These are phyloP conservation scores for Drosophila paramelanica DNA, from an alignment of 2,888 invertebrate species.

Conservation along the genomic window DNA sequence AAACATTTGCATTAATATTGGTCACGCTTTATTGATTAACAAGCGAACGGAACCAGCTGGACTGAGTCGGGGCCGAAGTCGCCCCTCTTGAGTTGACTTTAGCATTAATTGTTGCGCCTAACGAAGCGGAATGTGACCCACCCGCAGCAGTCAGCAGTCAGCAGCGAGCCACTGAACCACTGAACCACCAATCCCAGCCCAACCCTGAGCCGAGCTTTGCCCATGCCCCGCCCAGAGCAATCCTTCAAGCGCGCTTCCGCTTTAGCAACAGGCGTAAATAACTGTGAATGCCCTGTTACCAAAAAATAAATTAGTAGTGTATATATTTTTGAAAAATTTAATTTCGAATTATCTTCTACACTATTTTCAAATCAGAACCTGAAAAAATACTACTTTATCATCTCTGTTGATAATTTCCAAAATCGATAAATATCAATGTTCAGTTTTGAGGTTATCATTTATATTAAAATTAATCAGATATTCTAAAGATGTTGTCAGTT, in stretches of 20 bases:
- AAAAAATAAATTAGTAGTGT: too few species aligned
- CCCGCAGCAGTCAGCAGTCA: constrained; percentile 24
- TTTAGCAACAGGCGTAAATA: constrained; percentile 28
- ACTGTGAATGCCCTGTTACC: too few species aligned
- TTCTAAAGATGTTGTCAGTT: too few species aligned
- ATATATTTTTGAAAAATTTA: too few species aligned
- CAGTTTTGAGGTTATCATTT: too few species aligned
- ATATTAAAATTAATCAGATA: too few species aligned
- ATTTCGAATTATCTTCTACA: too few species aligned
- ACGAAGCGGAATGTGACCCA: constrained; percentile 78
- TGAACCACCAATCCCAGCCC: constrained; percentile 15
- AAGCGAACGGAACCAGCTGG: constrained; percentile 29
- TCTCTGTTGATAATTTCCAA: too few species aligned
- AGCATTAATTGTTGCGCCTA: constrained; percentile 73
- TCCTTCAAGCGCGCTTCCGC: constrained; percentile 79
- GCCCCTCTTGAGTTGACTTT: constrained; percentile 16
- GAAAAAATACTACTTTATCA: too few species aligned
- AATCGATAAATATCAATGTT: too few species aligned
- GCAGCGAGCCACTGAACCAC: neutral
- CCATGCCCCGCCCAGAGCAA: constrained; percentile 27
- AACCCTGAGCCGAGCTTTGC: neutral
- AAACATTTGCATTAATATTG: constrained; percentile 69
- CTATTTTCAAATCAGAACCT: too few species aligned
- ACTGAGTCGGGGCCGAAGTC: neutral
- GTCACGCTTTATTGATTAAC: constrained; percentile 72